Evolutionary conservation across 1,140 invertebrate species (phyloP), one percentile per base, ranked within the genome.

Genomic region (Apolygus lucorum): DNA sequence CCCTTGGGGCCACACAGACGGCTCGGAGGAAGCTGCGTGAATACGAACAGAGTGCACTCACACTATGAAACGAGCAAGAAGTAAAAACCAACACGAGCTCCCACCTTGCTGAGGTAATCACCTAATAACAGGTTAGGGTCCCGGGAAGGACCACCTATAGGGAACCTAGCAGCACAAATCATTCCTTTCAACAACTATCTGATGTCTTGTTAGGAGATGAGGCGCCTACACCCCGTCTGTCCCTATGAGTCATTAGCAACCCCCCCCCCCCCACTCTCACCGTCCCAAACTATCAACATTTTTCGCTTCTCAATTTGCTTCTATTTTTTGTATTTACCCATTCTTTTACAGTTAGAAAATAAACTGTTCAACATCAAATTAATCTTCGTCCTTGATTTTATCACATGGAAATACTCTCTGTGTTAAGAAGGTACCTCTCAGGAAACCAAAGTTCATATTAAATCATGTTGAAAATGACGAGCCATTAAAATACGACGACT

Each of bases 271-370:
- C 54, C 22, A 8, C 11, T 59, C 54, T 59, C 54, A 4, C 22
- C 81, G 29, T 28, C 13, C 17, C n/a, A 2, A 24, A 59, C n/a
- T 63, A 22, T 63, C 59, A 26, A 63, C n/a, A 14, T 67, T 29
- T 28, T 63, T n/a, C 22, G n/a, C 11, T 26, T 67, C 22, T n/a
- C n/a, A n/a, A n/a, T n/a, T n/a, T n/a, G n/a, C n/a, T n/a, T n/a
- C n/a, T n/a, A n/a, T n/a, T n/a, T n/a, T n/a, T n/a, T n/a, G n/a
- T n/a, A n/a, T n/a, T n/a, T n/a, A n/a, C n/a, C n/a, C n/a, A n/a
- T n/a, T n/a, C n/a, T n/a, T n/a, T n/a, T n/a, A n/a, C n/a, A n/a
- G n/a, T n/a, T n/a, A n/a, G n/a, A n/a, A n/a, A n/a, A n/a, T n/a
- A n/a, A n/a, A n/a, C n/a, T n/a, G n/a, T n/a, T n/a, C n/a, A n/a